A percentile compares a stretch with the other conserved stretches of the same genome.
phyloP scores from a whole-genome alignment of 2,888 invertebrate genomes.

The Himalopsyche kuldschensis region DNA sequence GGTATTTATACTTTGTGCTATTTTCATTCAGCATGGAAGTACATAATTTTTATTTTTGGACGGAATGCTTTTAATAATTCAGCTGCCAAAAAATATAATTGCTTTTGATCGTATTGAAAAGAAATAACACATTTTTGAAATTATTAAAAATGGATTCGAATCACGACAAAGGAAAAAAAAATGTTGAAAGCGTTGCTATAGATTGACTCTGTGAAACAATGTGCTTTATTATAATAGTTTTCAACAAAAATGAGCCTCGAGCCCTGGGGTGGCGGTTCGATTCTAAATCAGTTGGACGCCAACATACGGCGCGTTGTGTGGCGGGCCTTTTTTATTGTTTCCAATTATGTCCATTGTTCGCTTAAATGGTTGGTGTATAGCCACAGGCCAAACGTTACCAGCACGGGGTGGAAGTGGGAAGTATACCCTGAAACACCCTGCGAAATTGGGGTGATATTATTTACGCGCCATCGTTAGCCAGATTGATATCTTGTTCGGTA shows the following conservation, averaged over 20 bases:
- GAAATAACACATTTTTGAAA: neutral
- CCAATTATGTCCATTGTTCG: constrained; percentile 30
- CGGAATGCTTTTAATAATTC: too few relatives aligned
- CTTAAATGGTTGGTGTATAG: constrained; percentile 27
- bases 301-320: neutral
- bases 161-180: neutral
- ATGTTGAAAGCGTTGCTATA: neutral
- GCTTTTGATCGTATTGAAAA: neutral
- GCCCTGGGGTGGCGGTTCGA: constrained; percentile 1
- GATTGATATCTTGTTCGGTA: neutral
- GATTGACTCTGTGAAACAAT: neutral
- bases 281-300: constrained; percentile 8
- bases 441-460: neutral
- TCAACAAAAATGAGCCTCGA: neutral
- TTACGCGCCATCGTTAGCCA: neutral
- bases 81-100: too few relatives aligned
- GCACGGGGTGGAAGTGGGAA: neutral
- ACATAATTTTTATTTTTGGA: too few relatives aligned
- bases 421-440: neutral
- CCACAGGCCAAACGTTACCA: constrained; percentile 5
- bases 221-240: neutral
- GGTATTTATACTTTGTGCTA: too few relatives aligned
- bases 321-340: constrained; percentile 31
- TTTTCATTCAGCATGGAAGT: too few relatives aligned
- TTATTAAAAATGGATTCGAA: neutral